A percentile compares a stretch with the other conserved stretches of the same genome.
Evolutionary conservation across 2,888 invertebrate species (phyloP).

Genomic region (Agrochola lychnidis): DNA sequence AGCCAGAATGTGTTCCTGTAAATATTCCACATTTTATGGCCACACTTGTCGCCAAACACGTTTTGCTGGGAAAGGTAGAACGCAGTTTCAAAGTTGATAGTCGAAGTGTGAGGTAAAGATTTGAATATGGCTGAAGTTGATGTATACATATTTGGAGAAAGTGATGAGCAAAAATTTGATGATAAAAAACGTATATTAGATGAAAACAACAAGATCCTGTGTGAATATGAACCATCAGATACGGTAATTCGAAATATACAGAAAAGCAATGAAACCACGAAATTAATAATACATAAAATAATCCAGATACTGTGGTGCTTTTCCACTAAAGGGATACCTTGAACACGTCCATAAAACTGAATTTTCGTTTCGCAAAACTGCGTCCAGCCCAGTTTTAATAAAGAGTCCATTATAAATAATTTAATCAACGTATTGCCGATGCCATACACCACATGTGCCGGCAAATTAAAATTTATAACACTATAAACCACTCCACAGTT

Average conservation of each 20-base stretch:
- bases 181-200: neutral
- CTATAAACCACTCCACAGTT: slow-evolving; percentile 72
- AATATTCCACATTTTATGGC: slow-evolving; percentile 65
- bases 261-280: neutral
- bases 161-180: neutral
- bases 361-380: slow-evolving; percentile 53
- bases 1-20: slow-evolving; percentile 64
- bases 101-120: slow-evolving; percentile 24
- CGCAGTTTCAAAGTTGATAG: slow-evolving; percentile 50
- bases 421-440: slow-evolving; percentile 67
- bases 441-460: slow-evolving; percentile 65
- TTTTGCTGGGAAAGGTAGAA: slow-evolving; percentile 57
- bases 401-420: slow-evolving; percentile 64
- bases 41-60: slow-evolving; percentile 65
- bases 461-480: slow-evolving; percentile 78
- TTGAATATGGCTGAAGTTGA: slow-evolving; percentile 15
- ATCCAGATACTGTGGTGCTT: slow-evolving; percentile 15
- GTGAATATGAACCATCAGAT: neutral
- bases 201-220: neutral
- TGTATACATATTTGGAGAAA: neutral
- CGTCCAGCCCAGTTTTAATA: slow-evolving; percentile 55
- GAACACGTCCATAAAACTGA: slow-evolving; percentile 27
- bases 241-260: neutral
- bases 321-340: slow-evolving; percentile 22
- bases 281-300: slow-evolving; percentile 29